These are phyloP conservation scores for Sipha flava DNA, from an alignment of 1,140 invertebrate species.

Conservation along the genomic window DNA sequence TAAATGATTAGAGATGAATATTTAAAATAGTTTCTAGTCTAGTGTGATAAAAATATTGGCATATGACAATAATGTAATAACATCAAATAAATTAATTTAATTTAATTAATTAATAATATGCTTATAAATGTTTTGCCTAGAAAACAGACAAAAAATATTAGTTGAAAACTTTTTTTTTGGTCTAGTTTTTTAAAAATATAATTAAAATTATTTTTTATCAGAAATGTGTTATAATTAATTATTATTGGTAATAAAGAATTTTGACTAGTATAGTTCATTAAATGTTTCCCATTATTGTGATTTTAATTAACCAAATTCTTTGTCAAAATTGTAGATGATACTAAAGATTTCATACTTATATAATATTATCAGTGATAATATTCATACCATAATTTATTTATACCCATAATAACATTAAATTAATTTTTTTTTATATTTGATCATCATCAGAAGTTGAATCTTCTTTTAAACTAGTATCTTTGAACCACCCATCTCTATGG, in stretches of 20 bases:
- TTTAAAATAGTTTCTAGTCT: neutral
- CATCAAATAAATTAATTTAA: no score
- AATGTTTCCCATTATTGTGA: neutral
- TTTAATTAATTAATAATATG: no score
- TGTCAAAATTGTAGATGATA: no score
- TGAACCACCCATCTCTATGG: neutral
- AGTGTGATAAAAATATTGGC: neutral
- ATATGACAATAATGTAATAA: neutral
- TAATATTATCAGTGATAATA: no score
- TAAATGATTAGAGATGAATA: no score
- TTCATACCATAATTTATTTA: neutral
- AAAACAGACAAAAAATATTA: no score
- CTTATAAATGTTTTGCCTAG: no score
- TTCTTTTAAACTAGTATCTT: constrained; percentile 27
- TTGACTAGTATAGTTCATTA: neutral
- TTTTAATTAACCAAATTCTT: no score
- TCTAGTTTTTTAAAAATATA: no score
- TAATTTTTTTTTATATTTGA: neutral
- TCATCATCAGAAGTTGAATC: constrained; percentile 14
- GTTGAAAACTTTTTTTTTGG: neutral
- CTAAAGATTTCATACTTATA: no score
- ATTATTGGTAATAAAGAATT: neutral
- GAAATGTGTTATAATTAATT: neutral
- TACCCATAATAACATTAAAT: neutral
- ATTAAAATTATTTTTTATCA: neutral